Percentiles rank a stretch among this genome's conserved stretches.
phyloP scores from a whole-genome alignment of 2,113 vertebrate genomes.

The Microtus pennsylvanicus region DNA sequence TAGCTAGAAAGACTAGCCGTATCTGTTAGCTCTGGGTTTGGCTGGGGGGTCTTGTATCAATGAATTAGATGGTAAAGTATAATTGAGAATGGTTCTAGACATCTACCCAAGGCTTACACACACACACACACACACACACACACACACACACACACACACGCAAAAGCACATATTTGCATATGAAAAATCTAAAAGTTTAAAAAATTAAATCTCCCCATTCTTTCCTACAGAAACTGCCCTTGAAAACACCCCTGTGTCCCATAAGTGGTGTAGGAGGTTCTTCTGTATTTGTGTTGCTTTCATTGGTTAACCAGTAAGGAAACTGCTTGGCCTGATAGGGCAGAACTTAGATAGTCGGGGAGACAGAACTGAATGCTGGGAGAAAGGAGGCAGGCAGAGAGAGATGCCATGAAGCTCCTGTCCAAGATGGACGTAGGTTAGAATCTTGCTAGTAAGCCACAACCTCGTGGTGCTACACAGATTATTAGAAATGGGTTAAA shows the following conservation, averaged over 20 bases:
- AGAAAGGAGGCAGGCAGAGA: too few relatives aligned
- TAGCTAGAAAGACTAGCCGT: neutral
- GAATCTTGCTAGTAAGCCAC: too few relatives aligned
- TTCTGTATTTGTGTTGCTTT: too few relatives aligned
- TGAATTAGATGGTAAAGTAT: neutral
- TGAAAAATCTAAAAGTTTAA: neutral
- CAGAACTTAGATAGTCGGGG: too few relatives aligned
- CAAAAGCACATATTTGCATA: neutral
- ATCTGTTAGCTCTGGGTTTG: neutral
- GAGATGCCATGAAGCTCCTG: too few relatives aligned
- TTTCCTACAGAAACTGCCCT: neutral
- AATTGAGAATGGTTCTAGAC: neutral
- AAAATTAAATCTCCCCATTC: neutral
- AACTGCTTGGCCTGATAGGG: too few relatives aligned
- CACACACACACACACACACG: neutral
- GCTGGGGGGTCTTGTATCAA: neutral
- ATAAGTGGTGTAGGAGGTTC: too few relatives aligned
- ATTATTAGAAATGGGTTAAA: too few relatives aligned
- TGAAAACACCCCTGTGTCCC: neutral
- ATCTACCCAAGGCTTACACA: neutral
- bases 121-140: neutral
- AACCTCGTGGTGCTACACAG: too few relatives aligned
- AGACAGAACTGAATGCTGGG: too few relatives aligned
- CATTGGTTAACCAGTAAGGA: too few relatives aligned
- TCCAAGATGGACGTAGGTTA: too few relatives aligned